Evolutionary conservation across 2,113 vertebrate species (phyloP), one percentile per base, ranked within the genome.

Genomic region (Podiceps cristatus): DNA sequence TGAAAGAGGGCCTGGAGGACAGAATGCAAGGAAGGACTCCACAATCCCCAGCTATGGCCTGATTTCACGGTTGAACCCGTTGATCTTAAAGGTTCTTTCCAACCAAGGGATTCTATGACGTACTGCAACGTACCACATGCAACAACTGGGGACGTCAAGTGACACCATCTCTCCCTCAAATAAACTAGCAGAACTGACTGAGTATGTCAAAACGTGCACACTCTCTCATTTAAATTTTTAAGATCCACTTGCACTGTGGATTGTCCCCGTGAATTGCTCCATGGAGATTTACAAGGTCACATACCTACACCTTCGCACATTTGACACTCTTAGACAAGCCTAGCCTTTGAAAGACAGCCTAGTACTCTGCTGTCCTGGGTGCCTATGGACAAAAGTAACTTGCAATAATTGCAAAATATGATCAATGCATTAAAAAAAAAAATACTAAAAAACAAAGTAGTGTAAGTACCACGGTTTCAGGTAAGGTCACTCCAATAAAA

Each of bases 251-350:
- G 11, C 31, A 31, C 31, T 15, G 14, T 2, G 9, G 6, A 49
- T 60, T 75, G 47, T 73, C 35, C 25, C 25, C 9, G 1, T 11
- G 24, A 72, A 79, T 1, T 22, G n/a, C 22, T 77, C 50, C 28
- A 11, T 1, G 9, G 31, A 78, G 45, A 49, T 28, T 52, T 15
- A n/a, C 24, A 77, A 20, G 3, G 20, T 44, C 56, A 56, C 4
- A 24, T 3, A 75, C 13, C 49, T 23, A 14, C 6, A 53, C 7
- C 8, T 55, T 50, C 0, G 0, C 56, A 75, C 10, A 42, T 28
- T 2, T 35, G 47, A 62, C 9, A 31, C 28, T 18, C 49, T 28
- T 37, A 73, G 29, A 47, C 19, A 73, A 52, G 3, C 3, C 2
- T 2, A 44, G 17, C 24, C 35, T 91, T 47, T 47, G 24, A 67